A percentile compares a stretch with the other conserved stretches of the same genome.
phyloP scores from a whole-genome alignment of 2,113 vertebrate species.

The Tringa solitaria region DNA sequence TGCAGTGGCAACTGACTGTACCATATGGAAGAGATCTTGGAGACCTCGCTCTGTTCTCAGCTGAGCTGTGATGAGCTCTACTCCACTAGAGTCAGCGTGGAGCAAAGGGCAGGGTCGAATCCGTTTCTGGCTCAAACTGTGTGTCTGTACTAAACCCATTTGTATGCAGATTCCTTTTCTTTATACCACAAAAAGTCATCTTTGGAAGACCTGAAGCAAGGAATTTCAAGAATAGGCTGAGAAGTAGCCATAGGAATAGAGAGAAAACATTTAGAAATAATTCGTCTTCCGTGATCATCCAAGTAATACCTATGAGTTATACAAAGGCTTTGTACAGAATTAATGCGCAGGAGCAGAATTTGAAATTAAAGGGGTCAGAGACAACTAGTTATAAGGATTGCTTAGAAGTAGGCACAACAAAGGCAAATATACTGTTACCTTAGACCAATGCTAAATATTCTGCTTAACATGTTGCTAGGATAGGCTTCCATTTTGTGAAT shows the following conservation, averaged over 20 bases:
- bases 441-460: slow-evolving; percentile 1
- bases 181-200: background rate
- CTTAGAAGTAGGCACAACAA: background rate
- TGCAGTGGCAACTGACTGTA: background rate
- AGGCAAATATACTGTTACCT: background rate
- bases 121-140: background rate
- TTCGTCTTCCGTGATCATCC: background rate
- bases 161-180: background rate
- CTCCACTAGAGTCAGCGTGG: background rate
- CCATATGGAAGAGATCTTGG: background rate
- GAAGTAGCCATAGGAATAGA: background rate
- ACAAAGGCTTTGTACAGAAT: background rate
- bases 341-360: background rate
- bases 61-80: background rate
- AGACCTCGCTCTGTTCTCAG: background rate
- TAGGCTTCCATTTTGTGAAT: slow-evolving; percentile 38
- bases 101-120: background rate
- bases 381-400: background rate
- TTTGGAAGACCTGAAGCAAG: background rate
- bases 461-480: background rate
- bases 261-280: background rate
- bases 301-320: background rate
- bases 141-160: background rate
- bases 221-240: background rate
- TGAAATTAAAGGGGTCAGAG: background rate